Base-by-base conservation (phyloP, 1,140 invertebrate genomes). In the Ceratitis capitata region DNA sequence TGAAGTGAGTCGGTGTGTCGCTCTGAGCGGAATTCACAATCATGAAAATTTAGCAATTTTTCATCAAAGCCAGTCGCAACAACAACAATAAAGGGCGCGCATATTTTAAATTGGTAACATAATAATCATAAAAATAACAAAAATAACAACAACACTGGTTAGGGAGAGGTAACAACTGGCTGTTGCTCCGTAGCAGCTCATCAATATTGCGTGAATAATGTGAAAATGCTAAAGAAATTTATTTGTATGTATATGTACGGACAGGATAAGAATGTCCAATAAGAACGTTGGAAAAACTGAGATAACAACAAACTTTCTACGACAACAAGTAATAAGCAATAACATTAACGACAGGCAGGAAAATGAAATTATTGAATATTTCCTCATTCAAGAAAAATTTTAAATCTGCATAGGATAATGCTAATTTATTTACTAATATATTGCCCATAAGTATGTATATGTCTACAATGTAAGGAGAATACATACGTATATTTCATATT, bases 1-100 rank as follows among this genome's bases (percentile, higher is more conserved):
- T 32, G 29, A 64, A 39, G n/a, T 42, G 69, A 39, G 69, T 14
- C 14, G 23, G 39, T 3, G 0, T 45, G 69, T 14, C 32, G 69
- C 69, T 78, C 6, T 10, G 35, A 35, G 69, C 39, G 14, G 23
- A 23, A 39, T 78, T 78, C 7, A 39, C 32, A 78, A 78, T 78
- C 69, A 78, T 45, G 45, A 78, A 78, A 78, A 78, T 78, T 78
- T 78, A 26, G 39, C 69, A 23, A 78, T 78, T 78, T 78, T 47
- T 78, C 69, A 78, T 10, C 69, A 45, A 45, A 45, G 26, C 16
- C 16, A 19, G 32, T n/a, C 35, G 32, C 14, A n/a, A 64, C 61
- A 45, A 42, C 39, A 78, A 78, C 19, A 45, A 45, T 19, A 78
- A 45, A n/a, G 12, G 7, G 69, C 7, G 12, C 0, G 1, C 64